Base-by-base conservation (phyloP, 2,888 invertebrate species). In the Pyrrhosoma nymphula region DNA sequence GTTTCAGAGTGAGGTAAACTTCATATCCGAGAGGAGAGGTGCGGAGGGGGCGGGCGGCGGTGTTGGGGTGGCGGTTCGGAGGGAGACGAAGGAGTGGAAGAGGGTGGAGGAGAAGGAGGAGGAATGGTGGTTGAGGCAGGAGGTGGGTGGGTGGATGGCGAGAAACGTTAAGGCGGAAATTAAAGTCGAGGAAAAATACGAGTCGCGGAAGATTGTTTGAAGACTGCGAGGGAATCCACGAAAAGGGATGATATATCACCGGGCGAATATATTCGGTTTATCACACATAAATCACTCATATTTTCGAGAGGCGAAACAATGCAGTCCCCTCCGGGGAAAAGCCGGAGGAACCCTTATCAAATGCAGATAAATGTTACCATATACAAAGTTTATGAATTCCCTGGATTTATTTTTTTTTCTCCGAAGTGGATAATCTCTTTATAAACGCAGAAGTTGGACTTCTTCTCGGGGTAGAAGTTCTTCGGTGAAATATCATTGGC, bases 141-240 rank as follows among this genome's bases (percentile, higher is more conserved):
- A 55, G 89, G 6, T 20, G 14, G 26, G 6, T 20, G 14, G 26
- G 82, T 35, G 47, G 89, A 55, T 14, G 23, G 89, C n/a, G 89
- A 89, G 89, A n/a, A 47, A 55, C 55, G 89, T 89, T 89, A 89
- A 89, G 89, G 89, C 89, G 89, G 89, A 89, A 89, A 89, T 89
- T 89, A 89, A 89, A 89, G 55, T 89, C 89, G 47, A 89, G 89
- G 56, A 89, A 89, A 89, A 89, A 89, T 56, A 89, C 89, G 89
- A 89, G 89, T 56, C 89, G 55, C 47, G n/a, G 56, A 89, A 89
- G 47, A 89, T 47, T 56, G 89, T 56, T 89, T 89, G 89, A 89
- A 89, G 89, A 89, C 89, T 89, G 47, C 56, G 23, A 26, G n/a
- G 47, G 89, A 47, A 55, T 89, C 89, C 89, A 89, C 56, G 89